A percentile compares a stretch with the other conserved stretches of the same genome.
phyloP scores from a whole-genome alignment of 1,140 invertebrate species.

The Drosophila mojavensis region DNA sequence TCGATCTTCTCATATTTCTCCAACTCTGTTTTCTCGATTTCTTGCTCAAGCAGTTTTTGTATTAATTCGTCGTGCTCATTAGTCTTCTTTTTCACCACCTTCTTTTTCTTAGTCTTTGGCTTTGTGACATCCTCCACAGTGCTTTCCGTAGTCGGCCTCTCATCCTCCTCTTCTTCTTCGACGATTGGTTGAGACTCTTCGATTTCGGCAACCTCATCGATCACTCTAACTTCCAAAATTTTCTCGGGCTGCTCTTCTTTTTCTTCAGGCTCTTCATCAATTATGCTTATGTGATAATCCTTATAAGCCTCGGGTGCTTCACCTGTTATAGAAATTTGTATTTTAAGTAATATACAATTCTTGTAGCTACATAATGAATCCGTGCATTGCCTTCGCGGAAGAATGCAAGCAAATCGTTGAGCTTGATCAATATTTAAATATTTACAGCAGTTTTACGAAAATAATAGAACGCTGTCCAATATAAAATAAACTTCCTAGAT shows the following conservation, averaged over 20 bases:
- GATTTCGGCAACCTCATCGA: constrained; percentile 63
- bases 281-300: constrained; percentile 74
- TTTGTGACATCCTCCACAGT: constrained; percentile 55
- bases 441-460: constrained; percentile 52
- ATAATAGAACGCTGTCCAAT: constrained; percentile 35
- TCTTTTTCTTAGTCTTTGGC: constrained; percentile 73
- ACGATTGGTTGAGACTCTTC: constrained; percentile 73
- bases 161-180: constrained; percentile 68
- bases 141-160: constrained; percentile 40
- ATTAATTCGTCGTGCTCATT: constrained; percentile 82
- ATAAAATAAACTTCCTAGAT: constrained; percentile 23
- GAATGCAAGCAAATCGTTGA: constrained; percentile 61
- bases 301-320: constrained; percentile 68
- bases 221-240: constrained; percentile 65
- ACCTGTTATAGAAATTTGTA: constrained; percentile 69
- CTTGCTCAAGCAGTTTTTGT: constrained; percentile 71
- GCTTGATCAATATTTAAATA: constrained; percentile 51
- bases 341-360: constrained; percentile 37
- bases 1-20: constrained; percentile 80
- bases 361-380: constrained; percentile 27
- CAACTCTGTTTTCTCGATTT: constrained; percentile 82
- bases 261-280: constrained; percentile 72
- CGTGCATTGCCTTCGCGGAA: constrained; percentile 68
- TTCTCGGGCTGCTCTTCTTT: constrained; percentile 60
- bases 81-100: constrained; percentile 73